Base-by-base conservation (phyloP, 2,888 invertebrate species). In the Xiphydria camelus region DNA sequence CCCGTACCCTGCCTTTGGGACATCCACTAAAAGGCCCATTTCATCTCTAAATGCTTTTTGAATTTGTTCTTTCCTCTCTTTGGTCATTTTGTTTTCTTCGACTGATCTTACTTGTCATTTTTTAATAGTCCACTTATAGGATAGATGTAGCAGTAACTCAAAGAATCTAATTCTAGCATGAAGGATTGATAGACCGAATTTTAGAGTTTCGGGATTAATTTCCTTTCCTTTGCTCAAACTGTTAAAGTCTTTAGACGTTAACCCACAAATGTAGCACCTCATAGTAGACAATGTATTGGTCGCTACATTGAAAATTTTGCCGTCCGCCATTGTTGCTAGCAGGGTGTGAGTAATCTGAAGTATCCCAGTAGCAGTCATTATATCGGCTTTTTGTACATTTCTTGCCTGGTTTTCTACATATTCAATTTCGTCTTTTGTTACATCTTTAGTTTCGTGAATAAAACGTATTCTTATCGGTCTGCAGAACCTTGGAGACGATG, bases 201-300 rank as follows among this genome's bases (percentile, higher is more conserved):
- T 44, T 4, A 65, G 14, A 18, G 57, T 42, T 15, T 59, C 53
- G 18, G 25, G 26, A 33, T 59, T 54, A 29, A 20, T 41, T 42
- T 50, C 47, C 25, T 36, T 21, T 46, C 20, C 41, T 36, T 46
- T 64, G 38, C 46, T 50, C 33, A 63, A 47, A 33, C 64, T 48
- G 40, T 70, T 70, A 41, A 70, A 69, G 26, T 64, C 55, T 54
- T 65, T 69, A 4, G 66, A 66, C 18, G 68, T 73, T 23, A 50
- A 46, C 17, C 60, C 59, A 43, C 66, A 67, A 19, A 71, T 63
- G 41, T 68, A 70, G 41, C 70, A 75, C 21, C 54, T 58, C 59
- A 56, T 60, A 7, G 65, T 60, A 7, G 63, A 68, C 33, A 46
- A 41, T n/a, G 64, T 68, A 21, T 62, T 49, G n/a, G 65, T 62